These are phyloP conservation scores for Drosophila pectinifera DNA, from an alignment of 1,140 invertebrate species.

Conservation along the genomic window DNA sequence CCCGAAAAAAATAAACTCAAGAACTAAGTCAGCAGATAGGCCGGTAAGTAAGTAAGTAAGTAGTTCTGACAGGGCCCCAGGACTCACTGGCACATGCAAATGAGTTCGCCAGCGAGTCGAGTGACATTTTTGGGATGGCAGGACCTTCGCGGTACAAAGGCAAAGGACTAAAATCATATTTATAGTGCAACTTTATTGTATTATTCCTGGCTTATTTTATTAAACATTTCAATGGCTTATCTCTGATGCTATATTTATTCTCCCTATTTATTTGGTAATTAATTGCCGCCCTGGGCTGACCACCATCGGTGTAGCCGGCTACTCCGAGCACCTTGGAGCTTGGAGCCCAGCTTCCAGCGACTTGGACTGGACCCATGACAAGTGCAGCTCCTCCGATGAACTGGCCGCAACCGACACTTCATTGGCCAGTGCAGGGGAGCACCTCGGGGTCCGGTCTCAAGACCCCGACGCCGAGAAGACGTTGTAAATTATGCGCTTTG, in stretches of 20 bases:
- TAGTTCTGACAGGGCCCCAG: conserved; percentile 3
- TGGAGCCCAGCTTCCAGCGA: too few species aligned
- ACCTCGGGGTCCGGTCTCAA: conserved; percentile 6
- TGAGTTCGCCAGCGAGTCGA: background rate
- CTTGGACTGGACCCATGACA: background rate
- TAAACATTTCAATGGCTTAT: too few species aligned
- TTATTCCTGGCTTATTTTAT: too few species aligned
- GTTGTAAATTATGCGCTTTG: conserved; percentile 83
- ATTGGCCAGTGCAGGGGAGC: conserved; percentile 8
- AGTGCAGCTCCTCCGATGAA: conserved; percentile 3
- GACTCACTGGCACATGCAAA: conserved; percentile 26
- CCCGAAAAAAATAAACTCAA: conserved; percentile 28
- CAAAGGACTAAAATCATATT: too few species aligned
- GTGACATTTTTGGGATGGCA: too few species aligned
- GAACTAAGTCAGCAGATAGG: conserved; percentile 27
- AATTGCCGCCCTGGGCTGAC: conserved; percentile 3
- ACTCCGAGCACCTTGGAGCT: conserved; percentile 2
- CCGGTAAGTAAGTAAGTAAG: conserved; percentile 1
- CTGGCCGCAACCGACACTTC: conserved; percentile 40
- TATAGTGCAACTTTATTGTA: too few species aligned
- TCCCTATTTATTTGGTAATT: conserved; percentile 3
- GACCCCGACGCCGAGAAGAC: conserved; percentile 43
- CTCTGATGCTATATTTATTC: background rate
- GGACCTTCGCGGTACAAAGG: too few species aligned
- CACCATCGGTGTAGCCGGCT: conserved; percentile 28